Evolutionary conservation across 37 sponge, comb jelly and placozoan genomes (phyloP), one percentile per base, ranked within the genome.

Genomic region (Hormiphora californensis): DNA sequence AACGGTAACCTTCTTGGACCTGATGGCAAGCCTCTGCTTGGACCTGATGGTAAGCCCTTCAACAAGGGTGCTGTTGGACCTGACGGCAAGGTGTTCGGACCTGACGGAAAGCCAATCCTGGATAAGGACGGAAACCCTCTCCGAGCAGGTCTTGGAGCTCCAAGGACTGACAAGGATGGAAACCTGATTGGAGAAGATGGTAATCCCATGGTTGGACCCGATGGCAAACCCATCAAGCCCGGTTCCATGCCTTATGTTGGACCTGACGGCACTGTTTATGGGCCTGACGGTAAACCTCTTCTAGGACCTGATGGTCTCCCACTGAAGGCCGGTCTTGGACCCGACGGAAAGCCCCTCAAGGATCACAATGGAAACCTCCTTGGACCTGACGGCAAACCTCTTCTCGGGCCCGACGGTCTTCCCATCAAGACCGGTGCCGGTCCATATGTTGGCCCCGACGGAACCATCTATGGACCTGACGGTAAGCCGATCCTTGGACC

Each of bases 401-500:
- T 73, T 41, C 43, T 73, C 3, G 81, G 81, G 23, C 81, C 81
- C 23, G 81, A 73, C 23, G 81, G 81, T 28, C 81, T 73, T 39
- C 81, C 81, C 35, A 41, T 73, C 23, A 73, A 73, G 23, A 73
- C 81, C 23, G 81, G 81, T 23, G 0, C 81, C 17, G 81, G 81
- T 21, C 81, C 81, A 21, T 36, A 32, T 17, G 81, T 73, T 41
- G 81, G 81, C 25, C 81, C 81, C 12, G 81, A 73, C 35, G 81
- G 81, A n/a, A 73, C 81, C 3, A 46, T 73, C 4, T 41, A 73
- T 19, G 35, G 81, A 3, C 81, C 81, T 9, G 81, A 73, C 35
- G 81, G 81, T 27, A 73, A 73, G 43, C 81, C 81, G 9, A 73
- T 73, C 35, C 81, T 73, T 73, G 81, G 81, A 40, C 81, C 81